phyloP scores from a whole-genome alignment of 2,797 vertebrate genomes.

The Sebastes trivittatus region DNA sequence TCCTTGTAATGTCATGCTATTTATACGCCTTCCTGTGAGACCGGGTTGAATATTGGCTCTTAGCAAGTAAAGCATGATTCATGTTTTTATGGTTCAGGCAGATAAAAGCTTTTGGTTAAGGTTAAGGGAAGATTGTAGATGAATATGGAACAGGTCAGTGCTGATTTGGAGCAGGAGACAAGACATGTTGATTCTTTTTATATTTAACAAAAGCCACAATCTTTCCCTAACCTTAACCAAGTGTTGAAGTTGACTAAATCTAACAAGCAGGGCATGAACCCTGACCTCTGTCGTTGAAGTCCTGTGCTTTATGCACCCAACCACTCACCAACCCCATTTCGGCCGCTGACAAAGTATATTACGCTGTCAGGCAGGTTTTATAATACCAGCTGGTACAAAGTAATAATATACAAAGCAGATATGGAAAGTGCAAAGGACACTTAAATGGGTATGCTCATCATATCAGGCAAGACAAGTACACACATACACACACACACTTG shows the following conservation, averaged over 20 bases:
- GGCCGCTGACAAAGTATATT: neutral
- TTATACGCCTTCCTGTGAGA: too few species aligned
- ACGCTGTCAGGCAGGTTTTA: neutral
- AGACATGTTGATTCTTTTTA: neutral
- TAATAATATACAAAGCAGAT: neutral
- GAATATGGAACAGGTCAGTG: neutral
- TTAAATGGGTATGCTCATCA: neutral
- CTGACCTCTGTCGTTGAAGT: neutral
- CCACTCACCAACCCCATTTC: neutral
- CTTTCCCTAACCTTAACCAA: neutral
- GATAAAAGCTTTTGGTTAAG: neutral
- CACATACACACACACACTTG: neutral
- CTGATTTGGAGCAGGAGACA: neutral
- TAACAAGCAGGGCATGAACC: neutral
- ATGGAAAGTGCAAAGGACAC: slow-evolving; percentile 6
- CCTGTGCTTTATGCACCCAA: neutral
- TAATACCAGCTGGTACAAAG: neutral
- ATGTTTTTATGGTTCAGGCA: neutral
- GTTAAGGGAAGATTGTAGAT: neutral
- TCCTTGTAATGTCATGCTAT: too few species aligned
- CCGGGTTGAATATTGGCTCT: too few species aligned
- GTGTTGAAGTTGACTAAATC: neutral
- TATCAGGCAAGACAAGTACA: neutral
- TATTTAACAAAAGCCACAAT: neutral
- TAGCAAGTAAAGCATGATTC: neutral